phyloP scores from a whole-genome alignment of 2,797 vertebrate species.

The Meriones psammophilus region DNA sequence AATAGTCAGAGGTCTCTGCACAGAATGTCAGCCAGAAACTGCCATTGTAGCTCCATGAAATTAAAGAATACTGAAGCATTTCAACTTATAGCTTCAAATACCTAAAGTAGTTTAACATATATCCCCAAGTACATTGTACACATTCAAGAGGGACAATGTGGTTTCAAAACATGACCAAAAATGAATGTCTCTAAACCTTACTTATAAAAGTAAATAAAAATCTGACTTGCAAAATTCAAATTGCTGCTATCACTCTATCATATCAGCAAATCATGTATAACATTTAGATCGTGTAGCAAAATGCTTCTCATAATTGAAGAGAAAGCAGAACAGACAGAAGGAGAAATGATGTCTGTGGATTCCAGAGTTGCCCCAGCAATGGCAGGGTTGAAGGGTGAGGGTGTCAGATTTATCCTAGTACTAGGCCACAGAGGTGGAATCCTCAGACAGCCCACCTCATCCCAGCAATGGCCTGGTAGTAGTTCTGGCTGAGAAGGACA shows the following conservation, averaged over 20 bases:
- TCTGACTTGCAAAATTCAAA: constrained; percentile 6
- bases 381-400: background rate
- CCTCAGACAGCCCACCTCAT: background rate
- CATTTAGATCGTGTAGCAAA: background rate
- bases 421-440: background rate
- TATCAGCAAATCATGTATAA: background rate
- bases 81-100: background rate
- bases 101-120: background rate
- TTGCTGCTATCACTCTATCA: background rate
- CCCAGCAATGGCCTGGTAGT: background rate
- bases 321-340: background rate
- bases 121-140: background rate
- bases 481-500: background rate
- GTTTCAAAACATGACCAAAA: background rate
- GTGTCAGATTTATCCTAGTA: background rate
- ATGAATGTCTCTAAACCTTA: background rate
- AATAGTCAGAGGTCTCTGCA: background rate
- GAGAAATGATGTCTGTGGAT: background rate
- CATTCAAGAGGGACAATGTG: background rate
- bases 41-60: background rate
- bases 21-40: background rate
- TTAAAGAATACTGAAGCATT: background rate
- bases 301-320: background rate
- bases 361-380: too few species aligned
- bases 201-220: background rate